phyloP scores from a whole-genome alignment of 2,113 vertebrate species.

The Eulemur rufifrons region DNA sequence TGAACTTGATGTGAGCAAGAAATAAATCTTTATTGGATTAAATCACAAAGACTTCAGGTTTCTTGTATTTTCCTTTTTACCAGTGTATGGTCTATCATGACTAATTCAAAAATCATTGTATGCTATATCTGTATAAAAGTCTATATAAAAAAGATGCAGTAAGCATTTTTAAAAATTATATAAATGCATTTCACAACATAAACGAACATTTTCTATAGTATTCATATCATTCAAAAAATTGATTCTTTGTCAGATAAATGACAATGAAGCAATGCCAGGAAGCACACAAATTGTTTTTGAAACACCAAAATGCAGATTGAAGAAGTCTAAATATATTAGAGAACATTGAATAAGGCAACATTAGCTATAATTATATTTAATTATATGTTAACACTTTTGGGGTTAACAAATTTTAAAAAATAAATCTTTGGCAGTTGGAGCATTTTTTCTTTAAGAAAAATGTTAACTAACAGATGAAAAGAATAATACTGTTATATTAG shows the following conservation, averaged over 20 bases:
- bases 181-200: neutral
- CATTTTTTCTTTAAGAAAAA: neutral
- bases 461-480: neutral
- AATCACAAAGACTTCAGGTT: neutral
- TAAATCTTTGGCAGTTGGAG: slow-evolving; percentile 16
- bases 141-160: neutral
- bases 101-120: neutral
- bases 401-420: slow-evolving; percentile 17
- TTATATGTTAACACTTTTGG: neutral
- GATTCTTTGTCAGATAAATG: neutral
- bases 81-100: neutral
- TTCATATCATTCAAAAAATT: neutral
- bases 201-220: neutral
- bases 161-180: neutral
- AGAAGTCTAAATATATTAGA: slow-evolving; percentile 14
- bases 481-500: neutral
- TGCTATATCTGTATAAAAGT: neutral
- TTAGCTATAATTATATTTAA: slow-evolving; percentile 22
- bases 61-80: neutral
- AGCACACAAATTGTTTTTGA: neutral
- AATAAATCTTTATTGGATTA: neutral
- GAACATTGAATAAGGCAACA: neutral
- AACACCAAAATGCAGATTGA: neutral
- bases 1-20: neutral
- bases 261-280: neutral